Evolutionary conservation across 2,888 invertebrate genomes (phyloP).

Genomic region (Noctua janthe): DNA sequence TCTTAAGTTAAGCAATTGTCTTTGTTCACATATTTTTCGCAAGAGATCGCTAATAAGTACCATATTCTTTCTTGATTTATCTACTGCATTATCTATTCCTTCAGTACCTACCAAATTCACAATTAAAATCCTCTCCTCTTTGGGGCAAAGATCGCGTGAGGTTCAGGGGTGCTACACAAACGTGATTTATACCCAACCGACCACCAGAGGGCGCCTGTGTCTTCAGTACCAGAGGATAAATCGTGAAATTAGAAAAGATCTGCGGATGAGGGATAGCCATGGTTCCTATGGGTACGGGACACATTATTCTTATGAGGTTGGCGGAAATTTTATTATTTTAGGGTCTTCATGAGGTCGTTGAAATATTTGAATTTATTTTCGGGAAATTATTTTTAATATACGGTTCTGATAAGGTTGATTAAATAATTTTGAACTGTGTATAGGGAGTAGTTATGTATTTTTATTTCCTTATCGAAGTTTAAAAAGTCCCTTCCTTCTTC

Average conservation of each 20-base stretch:
- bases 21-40: too few relatives aligned
- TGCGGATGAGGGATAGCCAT: conserved; percentile 77
- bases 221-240: conserved; percentile 76
- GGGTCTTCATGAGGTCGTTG: not conserved
- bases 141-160: conserved; percentile 70
- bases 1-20: too few relatives aligned
- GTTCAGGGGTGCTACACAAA: conserved; percentile 75
- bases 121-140: conserved; percentile 57
- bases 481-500: not conserved
- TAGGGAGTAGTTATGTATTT: not conserved
- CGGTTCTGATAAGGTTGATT: not conserved
- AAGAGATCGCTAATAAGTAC: too few relatives aligned
- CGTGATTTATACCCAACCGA: conserved; percentile 77
- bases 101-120: conserved; percentile 22
- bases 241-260: conserved; percentile 78
- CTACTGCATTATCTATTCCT: conserved; percentile 15
- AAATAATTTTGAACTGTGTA: not conserved
- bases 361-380: conserved; percentile 15
- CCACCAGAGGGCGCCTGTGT: conserved; percentile 67
- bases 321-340: conserved; percentile 34
- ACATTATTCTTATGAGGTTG: conserved; percentile 50
- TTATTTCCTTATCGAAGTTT: not conserved
- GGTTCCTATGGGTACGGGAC: conserved; percentile 52
- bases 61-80: conserved; percentile 17
- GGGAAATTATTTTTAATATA: conserved; percentile 3